phyloP scores from a whole-genome alignment of 2,888 invertebrate genomes.

The Metopia argyrocephala region DNA sequence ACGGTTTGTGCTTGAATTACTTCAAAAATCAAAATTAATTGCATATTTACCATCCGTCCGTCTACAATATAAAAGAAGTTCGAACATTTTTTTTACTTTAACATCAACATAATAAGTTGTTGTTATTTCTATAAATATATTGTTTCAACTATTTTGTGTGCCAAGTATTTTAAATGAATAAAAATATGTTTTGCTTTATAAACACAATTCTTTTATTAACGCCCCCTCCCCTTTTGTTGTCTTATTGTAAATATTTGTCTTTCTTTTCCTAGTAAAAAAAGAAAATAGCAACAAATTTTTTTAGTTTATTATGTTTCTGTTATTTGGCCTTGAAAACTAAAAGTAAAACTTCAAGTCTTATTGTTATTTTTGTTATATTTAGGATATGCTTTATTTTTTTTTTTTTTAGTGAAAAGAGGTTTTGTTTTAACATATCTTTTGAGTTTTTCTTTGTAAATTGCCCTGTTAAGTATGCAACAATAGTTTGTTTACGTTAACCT shows the following conservation, averaged over 20 bases:
- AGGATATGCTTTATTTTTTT: not conserved
- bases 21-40: not conserved
- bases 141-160: not conserved
- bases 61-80: not conserved
- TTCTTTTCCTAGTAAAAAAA: not conserved
- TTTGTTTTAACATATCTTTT: not conserved
- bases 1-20: not conserved
- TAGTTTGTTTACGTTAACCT: slow-evolving; percentile 2
- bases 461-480: slow-evolving; percentile 28
- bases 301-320: not conserved
- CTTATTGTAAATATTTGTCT: not conserved
- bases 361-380: not conserved
- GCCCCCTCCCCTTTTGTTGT: not conserved
- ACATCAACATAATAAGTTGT: not conserved
- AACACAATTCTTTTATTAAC: not conserved
- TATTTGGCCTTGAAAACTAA: not conserved
- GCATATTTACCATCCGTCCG: not conserved
- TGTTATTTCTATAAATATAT: not conserved
- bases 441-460: not conserved
- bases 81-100: not conserved
- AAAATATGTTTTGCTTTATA: not conserved
- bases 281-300: not conserved
- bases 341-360: not conserved
- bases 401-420: not conserved
- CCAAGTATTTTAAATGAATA: not conserved